Evolutionary conservation across 2,113 vertebrate genomes (phyloP).

Genomic region (Syngnathus floridae): DNA sequence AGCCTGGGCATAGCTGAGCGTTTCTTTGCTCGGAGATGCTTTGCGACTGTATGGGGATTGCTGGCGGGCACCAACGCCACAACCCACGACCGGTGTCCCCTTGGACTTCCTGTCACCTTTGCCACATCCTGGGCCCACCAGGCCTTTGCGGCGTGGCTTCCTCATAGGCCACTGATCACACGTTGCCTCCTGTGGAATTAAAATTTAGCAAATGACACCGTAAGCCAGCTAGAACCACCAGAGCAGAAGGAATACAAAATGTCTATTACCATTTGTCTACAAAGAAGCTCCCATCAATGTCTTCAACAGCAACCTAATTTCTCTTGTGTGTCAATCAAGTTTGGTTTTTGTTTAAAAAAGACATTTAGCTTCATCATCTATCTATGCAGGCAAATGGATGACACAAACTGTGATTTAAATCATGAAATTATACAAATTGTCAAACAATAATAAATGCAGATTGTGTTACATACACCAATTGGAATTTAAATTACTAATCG

Average conservation of each 20-base stretch:
- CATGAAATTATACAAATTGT: too few species aligned
- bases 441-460: not conserved
- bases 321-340: too few species aligned
- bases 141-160: conserved; percentile 85
- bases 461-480: too few species aligned
- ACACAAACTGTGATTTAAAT: too few species aligned
- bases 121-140: conserved; percentile 59
- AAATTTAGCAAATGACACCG: conserved; percentile 7
- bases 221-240: not conserved
- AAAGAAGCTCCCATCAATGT: not conserved
- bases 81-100: conserved; percentile 40
- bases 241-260: not conserved
- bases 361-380: too few species aligned
- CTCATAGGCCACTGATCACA: conserved; percentile 77
- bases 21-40: conserved; percentile 85
- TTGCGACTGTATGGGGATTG: conserved; percentile 86
- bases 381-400: too few species aligned
- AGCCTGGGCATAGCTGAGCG: conserved; percentile 86
- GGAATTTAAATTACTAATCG: too few species aligned
- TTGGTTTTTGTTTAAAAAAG: too few species aligned
- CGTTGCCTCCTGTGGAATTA: conserved; percentile 42
- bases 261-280: not conserved
- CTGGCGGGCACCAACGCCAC: conserved; percentile 65
- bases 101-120: conserved; percentile 62
- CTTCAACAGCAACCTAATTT: too few species aligned